These are phyloP conservation scores for Enteromius trimaculatus DNA, from an alignment of 2,797 vertebrate species.

Conservation along the genomic window DNA sequence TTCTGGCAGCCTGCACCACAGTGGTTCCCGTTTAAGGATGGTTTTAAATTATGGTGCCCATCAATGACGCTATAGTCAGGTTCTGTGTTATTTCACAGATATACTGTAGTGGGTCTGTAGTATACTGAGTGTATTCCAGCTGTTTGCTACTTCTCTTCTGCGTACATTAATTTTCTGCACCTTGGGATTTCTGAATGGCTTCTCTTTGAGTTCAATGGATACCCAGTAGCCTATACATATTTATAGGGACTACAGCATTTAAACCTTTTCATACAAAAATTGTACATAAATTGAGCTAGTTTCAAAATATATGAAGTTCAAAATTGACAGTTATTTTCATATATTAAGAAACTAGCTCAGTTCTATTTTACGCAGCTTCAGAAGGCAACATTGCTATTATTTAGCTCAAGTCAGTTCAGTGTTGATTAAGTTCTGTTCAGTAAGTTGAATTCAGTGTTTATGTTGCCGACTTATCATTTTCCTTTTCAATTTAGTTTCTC, in stretches of 20 bases:
- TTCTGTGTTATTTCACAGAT: background rate
- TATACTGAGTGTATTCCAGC: background rate
- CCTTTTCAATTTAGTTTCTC: background rate
- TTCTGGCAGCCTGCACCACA: slow-evolving; percentile 40
- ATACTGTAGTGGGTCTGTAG: background rate
- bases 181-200: background rate
- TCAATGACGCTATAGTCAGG: slow-evolving; percentile 15
- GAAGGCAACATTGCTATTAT: background rate
- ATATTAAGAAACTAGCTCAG: background rate
- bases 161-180: background rate
- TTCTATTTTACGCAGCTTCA: background rate
- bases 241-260: background rate
- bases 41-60: slow-evolving; percentile 3
- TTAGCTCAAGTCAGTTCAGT: background rate
- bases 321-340: background rate
- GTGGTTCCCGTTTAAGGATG: slow-evolving; percentile 11
- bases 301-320: no score
- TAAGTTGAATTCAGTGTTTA: background rate
- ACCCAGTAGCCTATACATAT: background rate
- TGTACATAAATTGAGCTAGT: no score
- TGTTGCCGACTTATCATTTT: background rate
- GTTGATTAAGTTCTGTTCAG: background rate
- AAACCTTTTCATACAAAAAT: background rate
- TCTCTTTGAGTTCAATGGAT: background rate
- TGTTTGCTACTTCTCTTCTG: slow-evolving; percentile 1